Conservation (phyloP, 2,797 vertebrate genomes). For the Nothura maculosa region DNA sequence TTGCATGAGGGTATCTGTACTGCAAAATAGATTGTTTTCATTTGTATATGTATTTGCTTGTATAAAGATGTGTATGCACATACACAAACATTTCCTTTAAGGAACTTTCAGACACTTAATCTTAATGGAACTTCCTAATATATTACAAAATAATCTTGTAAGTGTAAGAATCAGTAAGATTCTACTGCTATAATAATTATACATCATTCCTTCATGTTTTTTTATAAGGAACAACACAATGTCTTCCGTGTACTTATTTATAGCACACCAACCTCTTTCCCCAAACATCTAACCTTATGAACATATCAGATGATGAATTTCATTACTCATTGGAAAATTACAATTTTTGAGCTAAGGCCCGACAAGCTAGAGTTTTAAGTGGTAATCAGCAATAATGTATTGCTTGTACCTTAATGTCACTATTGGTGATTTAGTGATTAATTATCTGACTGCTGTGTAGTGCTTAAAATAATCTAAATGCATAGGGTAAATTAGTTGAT, state of each 20-base stretch:
- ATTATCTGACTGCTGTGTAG: conserved; percentile 84
- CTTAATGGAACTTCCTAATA: background rate
- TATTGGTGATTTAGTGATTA: conserved; percentile 89
- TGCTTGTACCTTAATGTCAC: conserved; percentile 75
- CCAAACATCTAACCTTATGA: background rate
- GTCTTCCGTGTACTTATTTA: background rate
- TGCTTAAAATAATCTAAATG: conserved; percentile 88
- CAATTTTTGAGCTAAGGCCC: conserved; percentile 32
- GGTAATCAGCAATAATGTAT: conserved; percentile 85
- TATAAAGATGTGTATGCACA: background rate
- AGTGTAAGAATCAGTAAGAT: background rate
- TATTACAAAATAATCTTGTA: background rate
- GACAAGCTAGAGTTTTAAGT: conserved; percentile 70
- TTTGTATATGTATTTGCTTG: background rate
- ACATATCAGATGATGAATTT: background rate
- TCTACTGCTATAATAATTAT: background rate
- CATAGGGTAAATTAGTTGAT: conserved; percentile 86
- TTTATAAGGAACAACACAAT: background rate
- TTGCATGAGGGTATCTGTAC: background rate
- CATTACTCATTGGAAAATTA: conserved; percentile 9
- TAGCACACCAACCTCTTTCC: background rate
- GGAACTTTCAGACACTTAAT: background rate
- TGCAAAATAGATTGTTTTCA: background rate
- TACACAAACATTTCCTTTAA: background rate
- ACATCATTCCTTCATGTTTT: background rate